A percentile compares a stretch with the other conserved stretches of the same genome.
Evolutionary conservation across 1,140 invertebrate genomes (phyloP).

Genomic region (Leptopilina boulardi): DNA sequence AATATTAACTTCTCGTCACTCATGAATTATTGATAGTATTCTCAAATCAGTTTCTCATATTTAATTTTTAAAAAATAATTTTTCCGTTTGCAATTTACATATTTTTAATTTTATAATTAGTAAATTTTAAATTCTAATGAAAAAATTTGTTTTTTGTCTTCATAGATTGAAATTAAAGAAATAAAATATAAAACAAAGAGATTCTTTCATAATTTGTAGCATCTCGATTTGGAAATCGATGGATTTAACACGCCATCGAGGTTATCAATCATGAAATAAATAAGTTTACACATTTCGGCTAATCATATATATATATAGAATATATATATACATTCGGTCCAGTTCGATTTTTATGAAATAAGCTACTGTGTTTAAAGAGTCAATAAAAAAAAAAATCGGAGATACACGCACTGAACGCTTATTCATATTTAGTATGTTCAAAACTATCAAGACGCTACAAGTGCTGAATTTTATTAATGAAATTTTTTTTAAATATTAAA

Average conservation of each 20-base stretch:
- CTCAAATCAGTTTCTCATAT: neutral
- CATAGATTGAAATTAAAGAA: neutral
- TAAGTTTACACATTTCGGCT: conserved; percentile 71
- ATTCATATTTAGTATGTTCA: conserved; percentile 57
- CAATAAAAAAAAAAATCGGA: conserved; percentile 61
- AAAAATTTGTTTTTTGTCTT: too few relatives aligned
- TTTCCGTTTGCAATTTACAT: too few relatives aligned
- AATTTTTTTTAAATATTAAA: too few relatives aligned
- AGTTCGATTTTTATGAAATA: conserved; percentile 70
- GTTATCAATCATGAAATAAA: conserved; percentile 72
- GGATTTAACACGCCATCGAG: conserved; percentile 59
- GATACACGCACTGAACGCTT: conserved; percentile 41
- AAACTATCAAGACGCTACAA: conserved; percentile 7
- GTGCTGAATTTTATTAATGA: too few relatives aligned
- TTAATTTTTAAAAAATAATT: neutral
- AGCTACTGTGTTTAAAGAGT: conserved; percentile 65
- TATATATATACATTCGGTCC: conserved; percentile 49
- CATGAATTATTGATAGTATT: neutral
- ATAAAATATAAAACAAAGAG: neutral
- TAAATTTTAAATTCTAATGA: too few relatives aligned
- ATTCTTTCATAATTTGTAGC: conserved; percentile 23
- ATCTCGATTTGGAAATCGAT: conserved; percentile 18
- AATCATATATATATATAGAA: conserved; percentile 64
- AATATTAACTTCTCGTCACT: conserved; percentile 58
- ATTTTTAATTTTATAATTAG: too few relatives aligned